Evolutionary conservation across 2,797 vertebrate species (phyloP).

Genomic region (Halcyon chelicuti): DNA sequence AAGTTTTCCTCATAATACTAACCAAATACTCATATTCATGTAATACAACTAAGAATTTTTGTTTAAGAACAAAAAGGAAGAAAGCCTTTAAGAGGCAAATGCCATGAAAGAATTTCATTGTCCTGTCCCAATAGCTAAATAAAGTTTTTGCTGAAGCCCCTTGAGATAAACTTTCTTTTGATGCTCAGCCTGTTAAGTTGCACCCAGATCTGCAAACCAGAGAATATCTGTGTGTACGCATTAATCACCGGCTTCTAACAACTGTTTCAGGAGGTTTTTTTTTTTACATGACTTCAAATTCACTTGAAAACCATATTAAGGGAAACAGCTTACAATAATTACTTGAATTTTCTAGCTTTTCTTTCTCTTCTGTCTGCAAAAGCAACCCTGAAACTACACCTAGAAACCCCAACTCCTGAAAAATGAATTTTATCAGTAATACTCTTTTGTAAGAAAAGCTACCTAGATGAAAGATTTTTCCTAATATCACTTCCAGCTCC

Average conservation of each 20-base stretch:
- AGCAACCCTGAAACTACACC: neutral
- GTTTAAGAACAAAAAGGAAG: neutral
- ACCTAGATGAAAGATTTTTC: neutral
- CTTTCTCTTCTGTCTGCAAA: neutral
- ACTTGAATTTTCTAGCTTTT: neutral
- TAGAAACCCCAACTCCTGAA: neutral
- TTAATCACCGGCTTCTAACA: neutral
- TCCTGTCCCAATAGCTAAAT: neutral
- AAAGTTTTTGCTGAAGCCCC: neutral
- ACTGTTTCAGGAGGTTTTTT: neutral
- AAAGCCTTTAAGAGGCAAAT: neutral
- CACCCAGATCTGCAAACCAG: neutral
- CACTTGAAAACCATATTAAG: neutral
- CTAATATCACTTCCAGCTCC: neutral
- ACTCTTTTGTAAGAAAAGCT: neutral
- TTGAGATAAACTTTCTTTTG: neutral
- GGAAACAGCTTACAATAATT: neutral
- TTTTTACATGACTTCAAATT: neutral
- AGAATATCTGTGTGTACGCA: neutral
- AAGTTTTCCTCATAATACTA: neutral
- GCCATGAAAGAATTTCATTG: neutral
- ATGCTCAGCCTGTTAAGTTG: neutral
- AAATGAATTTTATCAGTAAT: neutral
- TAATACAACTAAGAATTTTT: neutral
- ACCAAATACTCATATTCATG: neutral